Percentiles rank a stretch among this genome's conserved stretches.
phyloP scores from a whole-genome alignment of 2,888 invertebrate genomes.

The Cremastobaeus sp. region DNA sequence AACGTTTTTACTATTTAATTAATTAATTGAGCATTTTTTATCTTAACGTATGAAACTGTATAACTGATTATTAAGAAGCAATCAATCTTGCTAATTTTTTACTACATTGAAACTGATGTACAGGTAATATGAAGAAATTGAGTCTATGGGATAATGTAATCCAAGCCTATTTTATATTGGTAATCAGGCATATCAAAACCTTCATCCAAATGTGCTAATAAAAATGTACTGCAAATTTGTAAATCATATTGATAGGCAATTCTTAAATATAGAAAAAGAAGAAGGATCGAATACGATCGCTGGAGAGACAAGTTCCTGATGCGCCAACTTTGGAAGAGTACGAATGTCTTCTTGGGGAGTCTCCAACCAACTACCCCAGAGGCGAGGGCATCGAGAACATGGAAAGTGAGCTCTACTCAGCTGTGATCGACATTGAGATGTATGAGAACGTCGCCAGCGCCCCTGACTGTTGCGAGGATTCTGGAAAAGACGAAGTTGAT shows the following conservation, averaged over 20 bases:
- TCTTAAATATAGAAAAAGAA: constrained; percentile 68
- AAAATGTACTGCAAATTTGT: not conserved
- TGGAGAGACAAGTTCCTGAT: constrained; percentile 73
- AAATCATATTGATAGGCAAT: not conserved
- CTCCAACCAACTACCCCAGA: constrained; percentile 75
- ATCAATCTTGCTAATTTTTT: no score
- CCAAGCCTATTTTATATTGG: no score
- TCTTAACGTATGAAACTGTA: no score
- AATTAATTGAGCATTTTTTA: no score
- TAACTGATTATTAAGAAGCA: no score
- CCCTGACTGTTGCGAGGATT: constrained; percentile 23
- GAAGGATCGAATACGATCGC: constrained; percentile 69
- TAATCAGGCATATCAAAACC: no score
- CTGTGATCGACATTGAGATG: constrained; percentile 74
- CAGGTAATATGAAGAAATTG: no score
- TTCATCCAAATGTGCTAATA: no score
- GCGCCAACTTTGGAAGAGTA: constrained; percentile 76
- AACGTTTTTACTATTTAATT: no score
- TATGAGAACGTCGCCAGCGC: constrained; percentile 69
- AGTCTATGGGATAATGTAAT: no score
- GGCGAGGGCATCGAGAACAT: constrained; percentile 76
- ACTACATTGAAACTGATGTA: no score
- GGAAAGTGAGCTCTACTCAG: constrained; percentile 77
- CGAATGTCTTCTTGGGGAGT: constrained; percentile 75
- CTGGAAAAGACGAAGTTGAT: constrained; percentile 18